Base-by-base conservation (phyloP, 2,888 invertebrate species). In the Drosophila yooni region DNA sequence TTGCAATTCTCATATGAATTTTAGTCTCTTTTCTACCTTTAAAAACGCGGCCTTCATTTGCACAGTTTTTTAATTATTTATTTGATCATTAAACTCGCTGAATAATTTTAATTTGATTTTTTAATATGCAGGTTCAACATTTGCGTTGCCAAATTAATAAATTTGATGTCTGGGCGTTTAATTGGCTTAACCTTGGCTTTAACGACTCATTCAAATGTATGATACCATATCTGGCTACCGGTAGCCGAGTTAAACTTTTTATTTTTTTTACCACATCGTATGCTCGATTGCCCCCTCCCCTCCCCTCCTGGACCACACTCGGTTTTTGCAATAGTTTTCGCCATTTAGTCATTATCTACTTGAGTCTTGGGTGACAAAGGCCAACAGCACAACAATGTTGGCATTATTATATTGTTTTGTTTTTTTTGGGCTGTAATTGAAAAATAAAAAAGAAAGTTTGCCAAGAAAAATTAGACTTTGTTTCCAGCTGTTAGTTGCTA, bases 391-490 rank as follows among this genome's bases (percentile, higher is more conserved):
- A 54, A 61, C 62, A 66, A 67, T 63, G 53, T 43, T 33, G 60
- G 40, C 60, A 53, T 40, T 62, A 67, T 52, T 56, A 46, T 46
- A 63, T 50, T 51, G 58, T 63, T 57, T 68, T 34, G n/a, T 36
- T 38, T 54, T 74, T 54, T 74, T 74, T 53, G 4, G 36, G 34
- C 25, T 51, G 71, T 68, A 82, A 79, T 82, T 76, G 81, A 85
- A 78, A 85, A 56, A 25, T 46, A 46, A 27, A 54, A 88, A 81
- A 74, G 81, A 84, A 84, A 81, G 79, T 88, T 85, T 67, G 72
- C 74, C 53, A 70, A 25, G 36, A 62, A 64, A 76, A 82, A 70
- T 70, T 74, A 67, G 71, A 60, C 57, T 57, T 63, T 52, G 57
- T 65, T 67, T 74, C 69, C 25, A 29, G 34, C 38, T 18, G 29